A percentile compares a stretch with the other conserved stretches of the same genome.
Evolutionary conservation across 2,888 invertebrate genomes (phyloP).

Genomic region (Bembecia ichneumoniformis): DNA sequence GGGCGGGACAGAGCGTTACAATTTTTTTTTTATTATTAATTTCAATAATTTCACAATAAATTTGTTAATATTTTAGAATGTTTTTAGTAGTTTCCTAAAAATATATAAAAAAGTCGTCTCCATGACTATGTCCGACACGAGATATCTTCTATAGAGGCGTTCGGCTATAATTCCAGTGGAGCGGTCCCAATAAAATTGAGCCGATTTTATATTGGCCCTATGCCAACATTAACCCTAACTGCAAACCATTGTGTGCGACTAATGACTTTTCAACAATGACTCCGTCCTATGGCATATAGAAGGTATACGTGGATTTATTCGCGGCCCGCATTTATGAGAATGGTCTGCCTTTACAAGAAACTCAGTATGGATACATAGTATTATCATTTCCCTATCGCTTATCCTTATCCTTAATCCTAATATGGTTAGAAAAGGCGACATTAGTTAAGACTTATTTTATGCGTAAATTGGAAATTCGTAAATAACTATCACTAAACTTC

Average conservation of each 20-base stretch:
- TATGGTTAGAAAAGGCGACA: too few species aligned
- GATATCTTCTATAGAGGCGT: conserved; percentile 21
- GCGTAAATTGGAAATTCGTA: too few species aligned
- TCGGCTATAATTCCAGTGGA: conserved; percentile 39
- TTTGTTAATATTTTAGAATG: too few species aligned
- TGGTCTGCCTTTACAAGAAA: neutral
- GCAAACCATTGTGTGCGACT: conserved; percentile 29
- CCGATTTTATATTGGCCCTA: conserved; percentile 33
- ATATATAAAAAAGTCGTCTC: conserved; percentile 10
- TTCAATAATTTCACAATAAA: too few species aligned
- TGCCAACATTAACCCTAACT: conserved; percentile 29
- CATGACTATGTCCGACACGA: conserved; percentile 9
- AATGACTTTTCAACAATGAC: conserved; percentile 42
- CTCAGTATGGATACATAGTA: too few species aligned
- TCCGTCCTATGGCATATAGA: neutral
- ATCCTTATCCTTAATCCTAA: too few species aligned
- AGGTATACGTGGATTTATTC: neutral
- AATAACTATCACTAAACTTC: too few species aligned
- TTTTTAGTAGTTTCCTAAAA: neutral
- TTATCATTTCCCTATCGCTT: too few species aligned
- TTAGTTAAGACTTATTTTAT: too few species aligned
- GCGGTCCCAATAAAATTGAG: conserved; percentile 42
- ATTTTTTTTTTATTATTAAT: too few species aligned
- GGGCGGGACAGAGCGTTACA: too few species aligned
- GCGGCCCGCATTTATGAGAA: neutral